Evolutionary conservation across 2,888 invertebrate genomes (phyloP).

Genomic region (Euplexia lucipara): DNA sequence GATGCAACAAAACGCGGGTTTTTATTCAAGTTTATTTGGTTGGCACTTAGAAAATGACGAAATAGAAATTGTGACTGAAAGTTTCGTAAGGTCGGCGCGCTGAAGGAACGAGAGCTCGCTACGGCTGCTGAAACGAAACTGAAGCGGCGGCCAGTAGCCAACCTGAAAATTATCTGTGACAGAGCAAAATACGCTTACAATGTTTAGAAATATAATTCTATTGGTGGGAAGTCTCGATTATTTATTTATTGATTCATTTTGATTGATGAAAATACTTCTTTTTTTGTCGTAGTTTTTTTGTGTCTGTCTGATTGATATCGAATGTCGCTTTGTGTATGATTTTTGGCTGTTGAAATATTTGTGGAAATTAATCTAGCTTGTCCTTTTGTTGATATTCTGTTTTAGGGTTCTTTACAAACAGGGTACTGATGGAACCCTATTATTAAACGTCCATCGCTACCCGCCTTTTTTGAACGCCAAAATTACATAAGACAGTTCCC

Average conservation of each 20-base stretch:
- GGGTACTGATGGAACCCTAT: too few relatives aligned
- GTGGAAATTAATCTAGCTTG: constrained; percentile 22
- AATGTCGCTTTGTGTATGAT: not conserved
- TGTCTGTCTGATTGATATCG: constrained; percentile 10
- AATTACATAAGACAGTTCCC: too few relatives aligned
- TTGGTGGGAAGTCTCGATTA: not conserved
- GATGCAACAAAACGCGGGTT: not conserved
- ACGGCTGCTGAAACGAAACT: constrained; percentile 74
- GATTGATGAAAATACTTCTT: constrained; percentile 11
- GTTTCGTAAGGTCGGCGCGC: constrained; percentile 63
- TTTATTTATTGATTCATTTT: constrained; percentile 18
- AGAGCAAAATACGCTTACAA: constrained; percentile 24
- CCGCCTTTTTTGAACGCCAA: too few relatives aligned
- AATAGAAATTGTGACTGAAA: constrained; percentile 45
- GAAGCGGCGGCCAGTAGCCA: constrained; percentile 58
- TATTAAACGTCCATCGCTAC: too few relatives aligned
- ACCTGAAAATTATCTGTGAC: constrained; percentile 66
- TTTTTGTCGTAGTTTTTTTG: constrained; percentile 3
- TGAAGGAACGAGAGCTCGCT: constrained; percentile 65
- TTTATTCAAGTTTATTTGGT: not conserved
- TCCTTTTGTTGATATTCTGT: not conserved
- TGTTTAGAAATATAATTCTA: constrained; percentile 19
- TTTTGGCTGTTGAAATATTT: constrained; percentile 19
- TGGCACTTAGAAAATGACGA: constrained; percentile 1
- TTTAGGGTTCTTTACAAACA: too few relatives aligned